Conservation (phyloP, 2,797 vertebrate species). For the Parotocinclus haroldoi region DNA sequence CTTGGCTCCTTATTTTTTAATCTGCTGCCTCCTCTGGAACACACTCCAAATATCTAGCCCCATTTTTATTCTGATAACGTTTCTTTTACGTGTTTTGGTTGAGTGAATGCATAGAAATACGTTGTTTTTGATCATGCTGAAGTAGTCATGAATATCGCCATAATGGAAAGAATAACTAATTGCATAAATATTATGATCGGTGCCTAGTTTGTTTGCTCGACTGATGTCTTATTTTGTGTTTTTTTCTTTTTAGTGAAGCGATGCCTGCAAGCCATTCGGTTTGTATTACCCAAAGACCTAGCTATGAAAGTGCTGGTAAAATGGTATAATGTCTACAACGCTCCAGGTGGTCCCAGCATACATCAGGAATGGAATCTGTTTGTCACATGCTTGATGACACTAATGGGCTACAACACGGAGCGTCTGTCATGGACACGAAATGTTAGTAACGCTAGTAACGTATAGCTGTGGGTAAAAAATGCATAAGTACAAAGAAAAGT, state of each 20-base stretch:
- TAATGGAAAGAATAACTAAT: too few species aligned
- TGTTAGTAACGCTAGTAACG: slow-evolving; percentile 82
- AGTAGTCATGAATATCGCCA: too few species aligned
- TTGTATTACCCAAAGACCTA: slow-evolving; percentile 88
- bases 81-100: too few species aligned
- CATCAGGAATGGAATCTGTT: slow-evolving; percentile 94
- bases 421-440: slow-evolving; percentile 87
- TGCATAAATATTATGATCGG: too few species aligned
- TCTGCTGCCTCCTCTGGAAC: slow-evolving; percentile 8
- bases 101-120: too few species aligned
- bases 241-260: slow-evolving; percentile 77
- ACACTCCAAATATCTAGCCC: too few species aligned
- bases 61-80: too few species aligned
- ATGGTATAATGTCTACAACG: slow-evolving; percentile 97
- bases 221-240: neutral
- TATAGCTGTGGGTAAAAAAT: too few species aligned
- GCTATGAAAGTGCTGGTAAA: slow-evolving; percentile 93
- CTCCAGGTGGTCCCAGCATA: slow-evolving; percentile 87
- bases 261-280: slow-evolving; percentile 87
- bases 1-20: slow-evolving; percentile 18
- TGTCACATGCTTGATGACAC: slow-evolving; percentile 90
- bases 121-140: too few species aligned
- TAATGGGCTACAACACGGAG: slow-evolving; percentile 98
- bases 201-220: too few species aligned
- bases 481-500: too few species aligned